A percentile compares a stretch with the other conserved stretches of the same genome.
These are phyloP conservation scores for Eubucco bourcierii DNA, from an alignment of 2,113 vertebrate species.

Conservation along the genomic window DNA sequence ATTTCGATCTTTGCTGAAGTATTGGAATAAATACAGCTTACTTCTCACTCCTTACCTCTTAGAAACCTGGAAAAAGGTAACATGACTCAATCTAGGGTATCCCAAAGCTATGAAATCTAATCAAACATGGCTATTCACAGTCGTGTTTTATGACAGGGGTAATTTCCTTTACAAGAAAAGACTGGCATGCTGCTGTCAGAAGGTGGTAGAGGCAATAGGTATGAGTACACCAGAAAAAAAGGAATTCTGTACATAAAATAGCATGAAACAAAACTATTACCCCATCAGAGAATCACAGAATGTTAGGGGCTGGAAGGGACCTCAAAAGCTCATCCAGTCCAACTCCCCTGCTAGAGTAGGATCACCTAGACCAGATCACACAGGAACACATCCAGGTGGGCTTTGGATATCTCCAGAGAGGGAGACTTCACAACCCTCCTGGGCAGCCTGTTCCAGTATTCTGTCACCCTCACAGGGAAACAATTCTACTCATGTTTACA, in stretches of 20 bases:
- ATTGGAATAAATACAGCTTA: neutral
- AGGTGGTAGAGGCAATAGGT: neutral
- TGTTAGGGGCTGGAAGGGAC: too few species aligned
- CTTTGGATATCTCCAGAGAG: too few species aligned
- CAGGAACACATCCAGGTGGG: too few species aligned
- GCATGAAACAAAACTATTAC: neutral
- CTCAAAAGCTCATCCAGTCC: too few species aligned
- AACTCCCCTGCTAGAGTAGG: too few species aligned
- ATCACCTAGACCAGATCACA: too few species aligned
- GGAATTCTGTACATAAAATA: neutral
- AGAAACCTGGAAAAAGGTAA: neutral
- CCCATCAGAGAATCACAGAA: neutral
- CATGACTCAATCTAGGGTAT: neutral
- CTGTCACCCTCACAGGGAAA: too few species aligned
- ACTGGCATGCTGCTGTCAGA: neutral
- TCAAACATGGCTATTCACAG: neutral
- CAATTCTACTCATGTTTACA: too few species aligned
- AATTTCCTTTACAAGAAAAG: neutral
- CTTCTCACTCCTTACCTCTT: neutral
- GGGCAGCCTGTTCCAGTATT: too few species aligned
- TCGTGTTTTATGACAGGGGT: neutral
- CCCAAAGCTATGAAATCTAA: neutral
- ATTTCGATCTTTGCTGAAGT: neutral
- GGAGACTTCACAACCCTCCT: too few species aligned
- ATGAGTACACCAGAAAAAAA: neutral